phyloP scores from a whole-genome alignment of 2,888 invertebrate species.

The Eupithecia abbreviata region DNA sequence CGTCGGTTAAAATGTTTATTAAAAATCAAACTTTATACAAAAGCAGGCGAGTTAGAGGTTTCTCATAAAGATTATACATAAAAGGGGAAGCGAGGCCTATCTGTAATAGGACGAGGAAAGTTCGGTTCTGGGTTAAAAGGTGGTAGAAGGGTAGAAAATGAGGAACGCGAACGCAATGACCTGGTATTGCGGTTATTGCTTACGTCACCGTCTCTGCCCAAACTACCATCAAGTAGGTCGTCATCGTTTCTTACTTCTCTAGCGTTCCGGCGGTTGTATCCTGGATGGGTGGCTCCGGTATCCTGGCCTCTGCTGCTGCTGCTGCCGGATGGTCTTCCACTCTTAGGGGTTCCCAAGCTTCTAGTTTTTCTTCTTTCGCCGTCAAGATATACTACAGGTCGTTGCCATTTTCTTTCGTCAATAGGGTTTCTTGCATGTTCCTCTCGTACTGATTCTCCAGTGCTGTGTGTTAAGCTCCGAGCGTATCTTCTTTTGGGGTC shows the following conservation, averaged over 20 bases:
- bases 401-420: background rate
- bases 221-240: background rate
- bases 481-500: slow-evolving; percentile 29
- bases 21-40: background rate
- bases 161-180: slow-evolving; percentile 20
- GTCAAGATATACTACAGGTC: background rate
- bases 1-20: background rate
- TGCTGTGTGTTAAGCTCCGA: slow-evolving; percentile 36
- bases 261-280: slow-evolving; percentile 59
- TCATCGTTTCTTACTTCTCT: slow-evolving; percentile 34
- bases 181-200: slow-evolving; percentile 21
- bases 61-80: slow-evolving; percentile 13
- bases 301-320: slow-evolving; percentile 50
- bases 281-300: slow-evolving; percentile 59
- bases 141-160: slow-evolving; percentile 18
- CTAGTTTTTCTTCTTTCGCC: background rate
- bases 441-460: slow-evolving; percentile 40
- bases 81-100: slow-evolving; percentile 29
- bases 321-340: slow-evolving; percentile 54
- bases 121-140: slow-evolving; percentile 30
- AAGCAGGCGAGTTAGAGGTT: background rate
- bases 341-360: slow-evolving; percentile 47
- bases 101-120: slow-evolving; percentile 13
- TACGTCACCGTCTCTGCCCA: background rate
- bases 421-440: background rate